Conservation (phyloP, 2,113 vertebrate species). For the Pseudorhombus dupliciocellatus region DNA sequence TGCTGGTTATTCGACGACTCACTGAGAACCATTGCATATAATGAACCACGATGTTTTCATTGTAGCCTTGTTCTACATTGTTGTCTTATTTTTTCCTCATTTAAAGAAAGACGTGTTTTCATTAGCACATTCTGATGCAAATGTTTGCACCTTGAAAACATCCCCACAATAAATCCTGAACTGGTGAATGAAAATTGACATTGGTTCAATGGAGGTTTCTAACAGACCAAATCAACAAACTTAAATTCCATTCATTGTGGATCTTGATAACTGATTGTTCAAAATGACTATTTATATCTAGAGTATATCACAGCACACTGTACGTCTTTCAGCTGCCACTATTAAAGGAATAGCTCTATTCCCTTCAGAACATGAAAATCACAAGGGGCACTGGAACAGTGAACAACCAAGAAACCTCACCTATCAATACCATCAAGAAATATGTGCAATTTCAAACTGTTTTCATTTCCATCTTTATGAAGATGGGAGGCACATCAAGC, state of each 20-base stretch:
- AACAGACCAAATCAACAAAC: conserved; percentile 38
- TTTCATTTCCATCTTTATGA: conserved; percentile 65
- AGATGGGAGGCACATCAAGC: conserved; percentile 61
- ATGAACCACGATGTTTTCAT: conserved; percentile 62
- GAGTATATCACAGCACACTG: conserved; percentile 22
- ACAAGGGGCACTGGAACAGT: conserved; percentile 41
- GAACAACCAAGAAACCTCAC: conserved; percentile 56
- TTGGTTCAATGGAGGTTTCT: conserved; percentile 14
- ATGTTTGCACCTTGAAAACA: conserved; percentile 36
- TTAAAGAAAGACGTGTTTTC: conserved; percentile 38
- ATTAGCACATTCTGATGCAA: conserved; percentile 48
- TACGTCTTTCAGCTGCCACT: conserved; percentile 6
- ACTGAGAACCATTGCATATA: conserved; percentile 63
- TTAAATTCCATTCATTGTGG: conserved; percentile 20
- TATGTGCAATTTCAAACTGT: conserved; percentile 35
- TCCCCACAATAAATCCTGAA: conserved; percentile 30
- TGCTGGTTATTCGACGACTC: conserved; percentile 60
- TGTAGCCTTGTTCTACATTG: conserved; percentile 37
- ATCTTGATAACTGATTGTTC: conserved; percentile 29
- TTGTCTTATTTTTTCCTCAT: conserved; percentile 48
- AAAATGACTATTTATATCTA: conserved; percentile 15
- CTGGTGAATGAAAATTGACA: conserved; percentile 30
- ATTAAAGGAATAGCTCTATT: conserved; percentile 57
- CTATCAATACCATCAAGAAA: conserved; percentile 65
- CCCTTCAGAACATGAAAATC: conserved; percentile 42